phyloP scores from a whole-genome alignment of 1,140 invertebrate genomes.

The Cheumatopsyche charites region DNA sequence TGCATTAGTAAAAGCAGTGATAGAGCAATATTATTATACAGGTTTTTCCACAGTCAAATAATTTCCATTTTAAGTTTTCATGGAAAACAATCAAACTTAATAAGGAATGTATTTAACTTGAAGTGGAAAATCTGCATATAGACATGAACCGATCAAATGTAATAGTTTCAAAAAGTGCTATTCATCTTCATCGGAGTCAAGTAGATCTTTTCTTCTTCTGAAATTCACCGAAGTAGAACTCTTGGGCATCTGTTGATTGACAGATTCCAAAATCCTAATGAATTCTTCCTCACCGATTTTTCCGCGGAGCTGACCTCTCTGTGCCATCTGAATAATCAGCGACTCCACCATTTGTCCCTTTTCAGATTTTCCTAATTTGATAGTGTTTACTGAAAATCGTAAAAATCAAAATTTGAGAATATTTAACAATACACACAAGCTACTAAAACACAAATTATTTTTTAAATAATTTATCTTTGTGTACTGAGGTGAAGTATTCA shows the following conservation, averaged over 20 bases:
- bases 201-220: constrained; percentile 80
- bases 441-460: constrained; percentile 2
- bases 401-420: constrained; percentile 30
- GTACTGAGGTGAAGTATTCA: no score
- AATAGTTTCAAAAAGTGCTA: constrained; percentile 28
- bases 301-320: constrained; percentile 78
- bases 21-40: no score
- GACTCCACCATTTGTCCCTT: constrained; percentile 93
- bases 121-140: no score
- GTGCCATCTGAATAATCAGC: constrained; percentile 92
- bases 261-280: constrained; percentile 81
- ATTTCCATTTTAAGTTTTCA: no score
- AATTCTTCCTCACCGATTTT: constrained; percentile 87
- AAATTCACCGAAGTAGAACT: constrained; percentile 86
- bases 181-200: constrained; percentile 82
- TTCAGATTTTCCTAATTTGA: constrained; percentile 92
- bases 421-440: background rate
- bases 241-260: constrained; percentile 83
- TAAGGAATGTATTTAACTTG: no score
- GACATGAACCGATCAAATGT: no score
- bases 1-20: no score
- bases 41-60: no score
- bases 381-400: constrained; percentile 82
- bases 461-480: background rate
- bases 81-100: no score